Conservation (phyloP, 2,113 vertebrate genomes). For the Poeciliopsis turrubarensis region DNA sequence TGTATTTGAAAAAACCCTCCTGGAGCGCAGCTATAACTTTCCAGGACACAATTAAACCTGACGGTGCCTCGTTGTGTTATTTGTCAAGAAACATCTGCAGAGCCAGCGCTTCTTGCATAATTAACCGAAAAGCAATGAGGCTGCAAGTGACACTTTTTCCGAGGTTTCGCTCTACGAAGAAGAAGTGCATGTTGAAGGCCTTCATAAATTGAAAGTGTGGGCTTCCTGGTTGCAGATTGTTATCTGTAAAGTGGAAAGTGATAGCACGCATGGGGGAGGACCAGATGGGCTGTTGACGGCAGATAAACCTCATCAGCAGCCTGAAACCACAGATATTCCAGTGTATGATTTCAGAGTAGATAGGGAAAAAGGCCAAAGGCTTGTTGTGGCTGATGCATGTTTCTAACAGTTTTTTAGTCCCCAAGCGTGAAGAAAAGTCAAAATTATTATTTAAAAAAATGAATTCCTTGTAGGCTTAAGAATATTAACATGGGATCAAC, state of each 20-base stretch:
- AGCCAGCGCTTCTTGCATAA: neutral
- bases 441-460: neutral
- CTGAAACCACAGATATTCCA: neutral
- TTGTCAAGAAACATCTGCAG: slow-evolving; percentile 8
- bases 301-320: neutral
- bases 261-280: neutral
- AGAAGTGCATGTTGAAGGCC: neutral
- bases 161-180: neutral
- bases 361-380: neutral
- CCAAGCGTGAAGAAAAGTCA: neutral
- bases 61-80: no score
- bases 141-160: neutral
- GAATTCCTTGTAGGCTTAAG: neutral
- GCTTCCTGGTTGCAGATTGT: neutral
- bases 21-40: neutral
- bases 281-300: neutral
- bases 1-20: neutral
- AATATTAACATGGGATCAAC: no score
- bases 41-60: neutral
- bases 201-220: neutral
- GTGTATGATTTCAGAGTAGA: neutral
- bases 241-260: neutral
- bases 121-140: neutral
- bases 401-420: neutral
- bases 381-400: neutral